Conservation (phyloP, 2,113 vertebrate genomes). For the Etheostoma spectabile region DNA sequence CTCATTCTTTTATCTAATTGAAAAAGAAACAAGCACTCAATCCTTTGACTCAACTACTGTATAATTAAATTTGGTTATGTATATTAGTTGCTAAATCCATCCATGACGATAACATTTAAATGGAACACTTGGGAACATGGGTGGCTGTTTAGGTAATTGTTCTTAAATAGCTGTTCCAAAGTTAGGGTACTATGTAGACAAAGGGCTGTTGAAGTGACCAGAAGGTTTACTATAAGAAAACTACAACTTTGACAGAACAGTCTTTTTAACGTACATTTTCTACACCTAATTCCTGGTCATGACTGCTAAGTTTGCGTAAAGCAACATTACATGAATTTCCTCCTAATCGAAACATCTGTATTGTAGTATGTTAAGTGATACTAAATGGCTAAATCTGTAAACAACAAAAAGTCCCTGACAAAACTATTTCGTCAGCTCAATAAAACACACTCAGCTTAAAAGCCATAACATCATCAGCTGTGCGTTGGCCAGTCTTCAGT, state of each 20-base stretch:
- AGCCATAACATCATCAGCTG: constrained; percentile 72
- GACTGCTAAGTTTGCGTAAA: constrained; percentile 85
- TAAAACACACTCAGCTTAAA: constrained; percentile 70
- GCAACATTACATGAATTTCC: constrained; percentile 88
- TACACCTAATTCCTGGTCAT: too few relatives aligned
- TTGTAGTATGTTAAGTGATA: constrained; percentile 83
- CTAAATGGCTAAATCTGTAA: constrained; percentile 80
- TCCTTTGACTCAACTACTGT: background rate
- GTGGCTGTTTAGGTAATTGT: background rate
- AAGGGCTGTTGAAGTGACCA: background rate
- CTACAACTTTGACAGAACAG: background rate
- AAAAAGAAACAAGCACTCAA: background rate
- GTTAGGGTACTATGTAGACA: background rate
- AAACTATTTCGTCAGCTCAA: constrained; percentile 60
- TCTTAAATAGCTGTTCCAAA: background rate
- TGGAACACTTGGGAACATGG: background rate
- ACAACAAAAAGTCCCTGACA: constrained; percentile 72
- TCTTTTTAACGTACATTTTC: constrained; percentile 43
- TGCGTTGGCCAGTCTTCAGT: constrained; percentile 76
- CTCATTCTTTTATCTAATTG: background rate
- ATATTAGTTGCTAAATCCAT: background rate
- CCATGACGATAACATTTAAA: background rate
- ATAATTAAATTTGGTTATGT: background rate
- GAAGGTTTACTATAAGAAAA: constrained; percentile 8
- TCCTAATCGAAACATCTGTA: constrained; percentile 90